Conservation (phyloP, 2,797 vertebrate genomes). For the Eidolon dupreanum region DNA sequence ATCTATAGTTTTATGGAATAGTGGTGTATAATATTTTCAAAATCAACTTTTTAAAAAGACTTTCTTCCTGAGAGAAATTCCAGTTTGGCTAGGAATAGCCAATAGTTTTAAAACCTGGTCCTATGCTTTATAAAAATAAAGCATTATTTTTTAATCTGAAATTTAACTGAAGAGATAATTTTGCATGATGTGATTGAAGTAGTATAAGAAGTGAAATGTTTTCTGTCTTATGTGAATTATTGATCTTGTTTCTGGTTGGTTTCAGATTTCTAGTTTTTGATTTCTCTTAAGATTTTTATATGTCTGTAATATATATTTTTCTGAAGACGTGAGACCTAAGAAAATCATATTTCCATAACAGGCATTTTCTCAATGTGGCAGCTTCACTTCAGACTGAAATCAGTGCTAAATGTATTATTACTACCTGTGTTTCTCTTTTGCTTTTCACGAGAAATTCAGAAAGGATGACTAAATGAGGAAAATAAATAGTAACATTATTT, state of each 20-base stretch:
- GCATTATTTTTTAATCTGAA: not conserved
- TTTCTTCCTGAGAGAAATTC: not conserved
- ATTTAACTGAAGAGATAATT: not conserved
- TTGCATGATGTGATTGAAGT: conserved; percentile 17
- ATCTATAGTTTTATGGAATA: conserved; percentile 7
- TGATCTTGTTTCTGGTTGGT: not conserved
- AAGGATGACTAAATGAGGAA: conserved; percentile 6
- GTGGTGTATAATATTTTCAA: not conserved
- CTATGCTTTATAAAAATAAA: not conserved
- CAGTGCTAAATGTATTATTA: not conserved
- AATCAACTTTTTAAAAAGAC: not conserved
- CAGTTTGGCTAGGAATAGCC: not conserved
- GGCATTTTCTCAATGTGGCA: conserved; percentile 20
- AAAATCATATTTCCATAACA: not conserved
- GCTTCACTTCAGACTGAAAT: not conserved
- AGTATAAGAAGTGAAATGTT: not conserved
- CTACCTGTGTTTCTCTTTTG: not conserved
- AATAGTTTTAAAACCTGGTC: not conserved
- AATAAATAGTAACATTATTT: conserved; percentile 24
- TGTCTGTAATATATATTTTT: not conserved
- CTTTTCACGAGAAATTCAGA: conserved; percentile 40
- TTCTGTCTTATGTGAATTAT: not conserved
- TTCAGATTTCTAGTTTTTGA: conserved; percentile 5
- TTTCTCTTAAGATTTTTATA: not conserved
- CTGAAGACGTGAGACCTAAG: not conserved